Conservation (phyloP, 2,113 vertebrate genomes). For the Ammodytes marinus region DNA sequence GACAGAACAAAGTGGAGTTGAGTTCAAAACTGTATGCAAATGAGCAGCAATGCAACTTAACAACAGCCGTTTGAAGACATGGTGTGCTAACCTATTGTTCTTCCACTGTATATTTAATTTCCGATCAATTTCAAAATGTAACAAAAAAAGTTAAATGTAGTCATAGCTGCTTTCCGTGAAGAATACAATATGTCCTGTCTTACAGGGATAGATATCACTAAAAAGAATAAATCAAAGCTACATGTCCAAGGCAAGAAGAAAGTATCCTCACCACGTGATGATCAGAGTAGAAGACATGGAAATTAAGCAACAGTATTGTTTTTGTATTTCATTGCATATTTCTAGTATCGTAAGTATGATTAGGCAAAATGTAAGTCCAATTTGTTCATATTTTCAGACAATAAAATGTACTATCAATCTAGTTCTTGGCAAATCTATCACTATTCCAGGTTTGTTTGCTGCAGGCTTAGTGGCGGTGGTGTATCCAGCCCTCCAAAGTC, state of each 20-base stretch:
- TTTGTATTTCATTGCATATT: no score
- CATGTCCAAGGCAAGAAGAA: no score
- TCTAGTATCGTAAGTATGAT: no score
- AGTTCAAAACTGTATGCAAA: conserved; percentile 43
- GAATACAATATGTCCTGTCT: conserved; percentile 9
- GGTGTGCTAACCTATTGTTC: conserved; percentile 37
- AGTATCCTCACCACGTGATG: no score
- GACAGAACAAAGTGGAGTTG: neutral
- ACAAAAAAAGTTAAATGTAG: conserved; percentile 11
- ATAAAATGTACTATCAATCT: no score
- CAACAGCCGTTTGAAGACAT: conserved; percentile 10
- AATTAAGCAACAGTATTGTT: no score
- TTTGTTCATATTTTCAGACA: no score
- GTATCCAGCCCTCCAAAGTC: neutral
- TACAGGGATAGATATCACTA: conserved; percentile 7
- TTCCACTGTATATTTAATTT: conserved; percentile 1
- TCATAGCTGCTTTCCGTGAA: neutral
- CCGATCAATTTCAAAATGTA: conserved; percentile 9
- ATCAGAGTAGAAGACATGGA: no score
- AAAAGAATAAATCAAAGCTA: conserved; percentile 21
- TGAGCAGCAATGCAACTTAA: neutral
- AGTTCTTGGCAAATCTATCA: no score
- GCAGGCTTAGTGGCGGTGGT: neutral
- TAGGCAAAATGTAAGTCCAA: no score
- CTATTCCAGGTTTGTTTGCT: neutral